Base-by-base conservation (phyloP, 2,113 vertebrate genomes). In the Coturnix japonica region DNA sequence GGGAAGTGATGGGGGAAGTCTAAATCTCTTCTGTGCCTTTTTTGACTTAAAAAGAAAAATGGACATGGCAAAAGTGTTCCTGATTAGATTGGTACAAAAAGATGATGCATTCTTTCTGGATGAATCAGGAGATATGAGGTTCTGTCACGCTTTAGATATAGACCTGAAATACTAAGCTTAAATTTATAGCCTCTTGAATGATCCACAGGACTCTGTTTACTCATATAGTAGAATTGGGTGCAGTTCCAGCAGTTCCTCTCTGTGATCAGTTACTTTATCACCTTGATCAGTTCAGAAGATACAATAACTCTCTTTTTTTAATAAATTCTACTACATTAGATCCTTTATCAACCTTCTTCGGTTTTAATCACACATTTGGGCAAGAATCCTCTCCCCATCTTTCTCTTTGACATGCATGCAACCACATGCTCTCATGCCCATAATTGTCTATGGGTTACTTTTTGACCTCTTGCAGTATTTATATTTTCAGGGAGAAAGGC, bases 1-100 rank as follows among this genome's bases (percentile, higher is more conserved):
- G 37, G n/a, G n/a, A n/a, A n/a, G 37, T 37, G 37, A 10, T 37
- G 7, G 37, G 37, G 37, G 37, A 37, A 37, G n/a, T n/a, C n/a
- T 97, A 97, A 97, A 95, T 97, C 85, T 97, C 37, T 91, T 94
- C 79, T 82, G 44, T 71, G 82, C 64, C 77, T 97, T 90, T 88
- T 96, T 95, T 96, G 92, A 96, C 95, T 97, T 95, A 86, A 86
- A 96, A 97, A 98, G 97, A 97, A 97, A 97, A 97, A 98, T 97
- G 94, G 96, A 94, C 91, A n/a, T 94, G 95, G 94, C 96, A 97
- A 94, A 97, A 97, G 72, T 89, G 93, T 93, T 96, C 91, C 96
- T 97, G 97, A 97, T 98, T 97, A 97, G 97, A 97, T 96, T 91
- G 77, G 93, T 95, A 95, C 93, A 91, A 94, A 97, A 98, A 97